Evolutionary conservation across 2,888 invertebrate genomes (phyloP), one percentile per base, ranked within the genome.

Genomic region (Drosophila stalkeri): DNA sequence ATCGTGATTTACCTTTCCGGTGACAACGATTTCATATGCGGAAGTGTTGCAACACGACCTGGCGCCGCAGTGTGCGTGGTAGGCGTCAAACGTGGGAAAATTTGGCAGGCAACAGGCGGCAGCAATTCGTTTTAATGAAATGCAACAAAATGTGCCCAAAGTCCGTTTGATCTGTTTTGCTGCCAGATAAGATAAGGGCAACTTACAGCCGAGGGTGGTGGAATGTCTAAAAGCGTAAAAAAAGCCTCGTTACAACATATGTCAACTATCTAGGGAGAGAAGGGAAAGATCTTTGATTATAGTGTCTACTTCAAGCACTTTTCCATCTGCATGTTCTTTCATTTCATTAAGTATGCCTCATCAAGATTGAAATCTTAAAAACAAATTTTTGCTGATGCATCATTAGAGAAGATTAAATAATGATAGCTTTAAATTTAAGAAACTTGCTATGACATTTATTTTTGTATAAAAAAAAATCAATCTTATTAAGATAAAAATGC

Each of bases 1-100:
- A 75, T 87, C 62, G 90, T 89, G 86, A 89, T 87, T 86, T 86
- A 86, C 90, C 90, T 89, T 86, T 86, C 86, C 90, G 85, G 86
- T 87, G 90, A 89, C 90, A 89, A 74, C 82, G 76, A 56, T 33
- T 35, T 37, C 14, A 37, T 46, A 37, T 69, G 75, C 86, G 86
- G 86, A 86, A 89, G 75, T 81, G 75, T 72, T 85, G 88, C 77
- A 86, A 79, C 68, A 76, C 66, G 77, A 77, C 54, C 49, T 64
- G 56, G 63, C 18, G 65, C 37, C 52, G 66, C 69, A 57, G 63
- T 78, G 78, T 78, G 78, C 78, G 78, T 78, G 77, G 77, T 75
- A 72, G 61, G 77, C 78, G 80, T 57, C 51, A 69, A 88, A 83
- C 85, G 85, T 86, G 85, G 89, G 85, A 89, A 86, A 86, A 44